Evolutionary conservation across 2,797 vertebrate genomes (phyloP).

Genomic region (Balearica regulorum): DNA sequence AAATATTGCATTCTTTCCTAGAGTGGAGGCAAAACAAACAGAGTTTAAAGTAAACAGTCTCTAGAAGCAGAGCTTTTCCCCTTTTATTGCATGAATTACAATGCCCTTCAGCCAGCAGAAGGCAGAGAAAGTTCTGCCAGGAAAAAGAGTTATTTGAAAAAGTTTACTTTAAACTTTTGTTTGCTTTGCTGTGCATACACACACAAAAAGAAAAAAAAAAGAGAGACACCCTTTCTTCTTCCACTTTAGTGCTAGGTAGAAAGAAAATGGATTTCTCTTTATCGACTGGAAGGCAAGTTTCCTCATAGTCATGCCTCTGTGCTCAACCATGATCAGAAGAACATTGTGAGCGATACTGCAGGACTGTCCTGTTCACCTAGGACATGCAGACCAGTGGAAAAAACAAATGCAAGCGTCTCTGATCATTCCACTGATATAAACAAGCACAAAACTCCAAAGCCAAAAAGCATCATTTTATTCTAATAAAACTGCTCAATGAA

Average conservation of each 20-base stretch:
- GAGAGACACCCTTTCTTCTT: constrained; percentile 5
- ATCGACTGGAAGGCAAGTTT: background rate
- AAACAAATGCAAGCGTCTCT: background rate
- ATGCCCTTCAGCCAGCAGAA: constrained; percentile 56
- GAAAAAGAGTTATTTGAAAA: constrained; percentile 44
- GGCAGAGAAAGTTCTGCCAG: constrained; percentile 46
- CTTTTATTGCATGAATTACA: constrained; percentile 48
- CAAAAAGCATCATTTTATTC: background rate
- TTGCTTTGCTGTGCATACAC: background rate
- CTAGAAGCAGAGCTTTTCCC: constrained; percentile 19
- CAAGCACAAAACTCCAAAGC: background rate
- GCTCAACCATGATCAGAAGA: background rate
- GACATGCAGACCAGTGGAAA: background rate
- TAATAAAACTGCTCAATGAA: background rate
- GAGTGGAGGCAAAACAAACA: constrained; percentile 58
- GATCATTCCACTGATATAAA: background rate
- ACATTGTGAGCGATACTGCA: background rate
- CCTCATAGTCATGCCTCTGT: background rate
- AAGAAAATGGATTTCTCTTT: constrained; percentile 44
- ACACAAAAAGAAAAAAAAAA: background rate
- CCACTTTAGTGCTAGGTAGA: background rate
- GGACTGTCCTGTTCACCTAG: background rate
- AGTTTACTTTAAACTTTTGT: constrained; percentile 28
- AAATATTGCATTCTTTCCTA: constrained; percentile 38
- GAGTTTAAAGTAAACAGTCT: constrained; percentile 47